Base-by-base conservation (phyloP, 2,888 invertebrate species). In the Deroplatys truncata region DNA sequence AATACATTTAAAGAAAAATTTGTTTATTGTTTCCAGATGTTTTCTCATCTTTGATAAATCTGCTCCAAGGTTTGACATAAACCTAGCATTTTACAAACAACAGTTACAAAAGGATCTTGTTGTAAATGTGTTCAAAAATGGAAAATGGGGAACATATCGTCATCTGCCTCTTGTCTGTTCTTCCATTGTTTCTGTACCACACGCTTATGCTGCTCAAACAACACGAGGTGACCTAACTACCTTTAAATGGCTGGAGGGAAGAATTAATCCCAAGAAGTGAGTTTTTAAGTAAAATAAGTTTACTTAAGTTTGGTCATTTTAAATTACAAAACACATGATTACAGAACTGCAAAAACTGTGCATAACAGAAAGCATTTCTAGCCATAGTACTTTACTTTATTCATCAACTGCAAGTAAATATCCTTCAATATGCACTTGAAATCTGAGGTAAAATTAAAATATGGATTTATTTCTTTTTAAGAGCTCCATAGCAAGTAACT, bases 211-310 rank as follows among this genome's bases (percentile, higher is more conserved):
- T 3, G 97, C 98, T 93, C 96, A 97, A 0, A 92, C 95, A 25
- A 96, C 96, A 0, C 95, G 97, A 89, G 99, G 99, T 87, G 99
- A 99, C 93, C 94, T 99, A 89, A 97, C 97, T 0, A 97, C 98
- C 1, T 92, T 99, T 84, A 95, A 94, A n/a, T 98, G 98, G 98
- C 93, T 98, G 10, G 96, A 98, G 93, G 97, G 97, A 43, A 86
- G 82, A 29, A 56, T 86, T 25, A 20, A 82, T 20, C 86, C 86
- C 28, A 16, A 86, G 8, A 72, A 72, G 86, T 86, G 20, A 72
- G 56, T 72, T 43, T 43, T 43, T 43, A 43, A 43, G 43, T 43
- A 13, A 43, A 43, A 43, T 43, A 43, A 43, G 35, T 5, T 13
- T 43, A 1, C 13, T 43, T 43, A 43, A 43, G 43, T 13, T 43